Evolutionary conservation across 2,888 invertebrate species (phyloP).

Genomic region (Cheilosia vernalis): DNA sequence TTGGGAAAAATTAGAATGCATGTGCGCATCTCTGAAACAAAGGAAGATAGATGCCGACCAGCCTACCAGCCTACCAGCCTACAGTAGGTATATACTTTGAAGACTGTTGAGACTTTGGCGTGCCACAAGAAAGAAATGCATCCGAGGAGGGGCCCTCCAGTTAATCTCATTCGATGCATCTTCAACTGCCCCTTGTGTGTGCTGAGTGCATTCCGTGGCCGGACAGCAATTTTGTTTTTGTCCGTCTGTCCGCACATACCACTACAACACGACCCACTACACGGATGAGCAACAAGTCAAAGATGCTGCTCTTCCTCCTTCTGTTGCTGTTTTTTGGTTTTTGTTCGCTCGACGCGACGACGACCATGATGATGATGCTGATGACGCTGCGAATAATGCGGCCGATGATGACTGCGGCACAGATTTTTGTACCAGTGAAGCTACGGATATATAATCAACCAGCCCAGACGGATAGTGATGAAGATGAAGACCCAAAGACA

Average conservation of each 20-base stretch:
- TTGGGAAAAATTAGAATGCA: constrained; percentile 74
- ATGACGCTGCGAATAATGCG: constrained; percentile 48
- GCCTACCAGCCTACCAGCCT: background rate
- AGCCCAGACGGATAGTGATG: constrained; percentile 55
- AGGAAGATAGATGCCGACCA: constrained; percentile 46
- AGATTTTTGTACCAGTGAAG: constrained; percentile 40
- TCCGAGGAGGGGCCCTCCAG: constrained; percentile 63
- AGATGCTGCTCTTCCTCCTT: constrained; percentile 48
- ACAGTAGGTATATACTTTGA: background rate
- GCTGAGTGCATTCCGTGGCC: constrained; percentile 33
- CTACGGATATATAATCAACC: constrained; percentile 46
- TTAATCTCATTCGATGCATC: constrained; percentile 73
- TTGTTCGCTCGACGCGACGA: constrained; percentile 21
- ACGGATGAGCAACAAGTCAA: constrained; percentile 69
- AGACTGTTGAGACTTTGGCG: background rate
- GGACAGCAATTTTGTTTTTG: constrained; percentile 64
- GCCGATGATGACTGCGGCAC: constrained; percentile 42
- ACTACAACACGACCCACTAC: constrained; percentile 36
- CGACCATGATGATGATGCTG: constrained; percentile 36
- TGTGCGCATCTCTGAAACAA: constrained; percentile 71
- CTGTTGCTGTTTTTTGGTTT: constrained; percentile 9
- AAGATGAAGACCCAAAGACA: background rate
- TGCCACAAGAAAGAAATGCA: constrained; percentile 47
- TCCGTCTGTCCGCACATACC: constrained; percentile 60
- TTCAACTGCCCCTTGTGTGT: constrained; percentile 51